Percentiles rank a stretch among this genome's conserved stretches.
phyloP scores from a whole-genome alignment of 2,797 vertebrate species.

The Eleutherodactylus coqui region DNA sequence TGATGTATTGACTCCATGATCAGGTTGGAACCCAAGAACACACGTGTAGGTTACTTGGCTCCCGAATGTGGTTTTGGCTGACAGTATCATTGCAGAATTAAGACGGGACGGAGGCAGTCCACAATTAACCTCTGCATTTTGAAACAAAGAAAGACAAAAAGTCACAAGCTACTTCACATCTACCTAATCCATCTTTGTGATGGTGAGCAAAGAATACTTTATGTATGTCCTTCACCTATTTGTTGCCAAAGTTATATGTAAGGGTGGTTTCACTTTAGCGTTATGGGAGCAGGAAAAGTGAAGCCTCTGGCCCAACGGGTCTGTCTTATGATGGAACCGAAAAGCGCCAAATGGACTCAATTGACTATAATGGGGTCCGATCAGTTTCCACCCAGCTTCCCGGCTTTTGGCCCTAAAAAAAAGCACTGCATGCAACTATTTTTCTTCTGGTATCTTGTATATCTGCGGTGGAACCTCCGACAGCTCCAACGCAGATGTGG shows the following conservation, averaged over 20 bases:
- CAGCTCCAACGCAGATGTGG: too few species aligned
- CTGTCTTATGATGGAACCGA: too few species aligned
- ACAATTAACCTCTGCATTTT: constrained; percentile 14
- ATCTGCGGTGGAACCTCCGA: too few species aligned
- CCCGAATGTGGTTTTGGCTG: not conserved
- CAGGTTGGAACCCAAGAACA: not conserved
- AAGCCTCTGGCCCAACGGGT: too few species aligned
- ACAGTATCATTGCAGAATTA: not conserved
- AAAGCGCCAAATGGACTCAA: too few species aligned
- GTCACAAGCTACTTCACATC: not conserved
- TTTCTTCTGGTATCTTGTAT: too few species aligned
- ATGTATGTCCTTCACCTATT: not conserved
- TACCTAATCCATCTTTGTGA: not conserved
- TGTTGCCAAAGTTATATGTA: not conserved
- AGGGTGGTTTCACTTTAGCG: too few species aligned
- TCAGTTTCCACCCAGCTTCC: too few species aligned
- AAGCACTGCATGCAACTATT: too few species aligned
- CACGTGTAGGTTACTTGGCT: constrained; percentile 5
- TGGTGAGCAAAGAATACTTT: not conserved
- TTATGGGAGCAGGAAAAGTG: too few species aligned
- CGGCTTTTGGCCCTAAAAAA: too few species aligned
- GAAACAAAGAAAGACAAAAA: not conserved
- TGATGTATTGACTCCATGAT: not conserved
- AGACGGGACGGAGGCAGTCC: not conserved
- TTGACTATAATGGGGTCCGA: too few species aligned